Base-by-base conservation (phyloP, 2,888 invertebrate species). In the Eulithis testata region DNA sequence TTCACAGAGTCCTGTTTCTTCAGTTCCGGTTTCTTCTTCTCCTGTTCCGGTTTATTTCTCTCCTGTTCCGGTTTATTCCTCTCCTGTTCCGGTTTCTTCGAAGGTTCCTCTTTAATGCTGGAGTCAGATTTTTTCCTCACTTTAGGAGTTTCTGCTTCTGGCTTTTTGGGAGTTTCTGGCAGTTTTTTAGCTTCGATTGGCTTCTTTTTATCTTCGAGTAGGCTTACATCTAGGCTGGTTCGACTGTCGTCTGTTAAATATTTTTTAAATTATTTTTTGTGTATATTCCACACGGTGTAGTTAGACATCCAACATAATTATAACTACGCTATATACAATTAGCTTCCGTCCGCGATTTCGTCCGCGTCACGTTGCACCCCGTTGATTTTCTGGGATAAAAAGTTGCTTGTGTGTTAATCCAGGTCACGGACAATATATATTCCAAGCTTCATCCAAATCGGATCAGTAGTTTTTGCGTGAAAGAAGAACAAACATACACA, bases 111-210 rank as follows among this genome's bases (percentile, higher is more conserved):
- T 75, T 91, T 91, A 49, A 90, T 77, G 61, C 90, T 89, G 1
- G 91, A 85, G 74, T 93, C 92, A 0, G 91, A 90, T 67, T 91
- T 92, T 76, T 91, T 91, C 37, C 91, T 79, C 1, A 84, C 69
- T 71, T 91, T 92, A 0, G 80, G 80, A 6, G 76, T 66, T 47
- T 85, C 69, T 12, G 73, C 57, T 37, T 72, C 50, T 14, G 77
- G 76, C 58, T 87, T 87, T 56, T 83, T 85, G 11, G 80, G 73
- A 53, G 83, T 80, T 2, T 90, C 89, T 1, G 37, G 45, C 1
- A 14, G 58, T 53, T 63, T 63, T 27, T 66, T 66, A 0, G 40
- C 36, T 44, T 66, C 66, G 40, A 43, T 11, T 0, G 43, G 11
- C 51, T 66, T 72, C 43, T 64, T 12, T 40, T 69, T 69, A n/a